These are phyloP conservation scores for Marmota flaviventris DNA, from an alignment of 2,113 vertebrate species.

Conservation along the genomic window DNA sequence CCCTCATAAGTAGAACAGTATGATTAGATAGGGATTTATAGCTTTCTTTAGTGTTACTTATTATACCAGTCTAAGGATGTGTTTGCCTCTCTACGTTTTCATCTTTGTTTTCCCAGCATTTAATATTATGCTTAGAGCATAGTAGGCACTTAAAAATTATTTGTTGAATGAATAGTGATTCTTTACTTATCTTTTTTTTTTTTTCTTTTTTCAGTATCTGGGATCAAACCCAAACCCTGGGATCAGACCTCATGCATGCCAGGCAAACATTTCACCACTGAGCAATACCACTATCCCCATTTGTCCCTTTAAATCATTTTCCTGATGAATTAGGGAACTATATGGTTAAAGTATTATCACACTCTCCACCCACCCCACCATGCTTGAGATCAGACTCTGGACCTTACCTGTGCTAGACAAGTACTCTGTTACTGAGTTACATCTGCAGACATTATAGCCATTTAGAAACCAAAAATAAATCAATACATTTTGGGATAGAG, in stretches of 20 bases:
- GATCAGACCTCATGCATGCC: neutral
- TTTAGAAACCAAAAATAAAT: conserved; percentile 59
- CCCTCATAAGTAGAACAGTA: neutral
- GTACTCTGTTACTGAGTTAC: neutral
- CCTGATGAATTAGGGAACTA: neutral
- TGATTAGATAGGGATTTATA: neutral
- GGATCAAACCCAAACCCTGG: neutral
- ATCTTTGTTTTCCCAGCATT: conserved; percentile 50
- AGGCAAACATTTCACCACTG: neutral
- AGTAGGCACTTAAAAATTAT: neutral
- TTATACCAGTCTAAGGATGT: neutral
- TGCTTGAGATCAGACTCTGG: neutral
- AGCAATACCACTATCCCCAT: neutral
- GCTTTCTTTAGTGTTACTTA: neutral
- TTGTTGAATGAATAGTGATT: conserved; percentile 21
- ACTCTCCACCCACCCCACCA: neutral
- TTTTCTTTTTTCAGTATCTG: neutral
- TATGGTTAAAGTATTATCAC: neutral
- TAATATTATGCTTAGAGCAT: neutral
- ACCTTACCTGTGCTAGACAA: neutral
- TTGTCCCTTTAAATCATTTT: conserved; percentile 44
- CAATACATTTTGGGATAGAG: neutral
- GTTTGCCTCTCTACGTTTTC: neutral
- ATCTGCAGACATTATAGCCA: neutral
- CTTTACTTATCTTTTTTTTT: neutral